Evolutionary conservation across 1,140 invertebrate genomes (phyloP).

Genomic region (Mylabris phalerata): DNA sequence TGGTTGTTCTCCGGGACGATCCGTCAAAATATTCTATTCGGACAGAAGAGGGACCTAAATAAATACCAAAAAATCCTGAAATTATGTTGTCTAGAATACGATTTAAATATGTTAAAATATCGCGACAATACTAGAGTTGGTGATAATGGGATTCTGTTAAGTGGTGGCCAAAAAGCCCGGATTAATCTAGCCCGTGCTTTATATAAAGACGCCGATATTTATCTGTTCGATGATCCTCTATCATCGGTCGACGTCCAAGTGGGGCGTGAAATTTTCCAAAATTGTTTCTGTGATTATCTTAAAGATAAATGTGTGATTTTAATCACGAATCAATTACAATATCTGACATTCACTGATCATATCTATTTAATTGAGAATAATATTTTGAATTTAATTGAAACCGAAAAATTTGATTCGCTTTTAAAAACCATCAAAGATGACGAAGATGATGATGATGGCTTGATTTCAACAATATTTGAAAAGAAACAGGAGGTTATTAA

Average conservation of each 20-base stretch:
- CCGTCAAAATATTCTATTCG: slow-evolving; percentile 58
- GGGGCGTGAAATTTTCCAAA: slow-evolving; percentile 58
- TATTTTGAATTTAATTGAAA: slow-evolving; percentile 37
- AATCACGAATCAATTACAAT: slow-evolving; percentile 76
- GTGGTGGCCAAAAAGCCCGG: slow-evolving; percentile 68
- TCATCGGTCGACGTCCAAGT: slow-evolving; percentile 52
- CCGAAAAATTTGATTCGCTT: slow-evolving; percentile 21
- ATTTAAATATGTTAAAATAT: slow-evolving; percentile 58
- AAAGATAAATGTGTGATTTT: slow-evolving; percentile 63
- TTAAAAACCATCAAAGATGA: slow-evolving; percentile 29
- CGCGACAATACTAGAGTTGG: slow-evolving; percentile 76
- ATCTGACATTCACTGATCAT: slow-evolving; percentile 65
- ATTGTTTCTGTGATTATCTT: slow-evolving; percentile 59
- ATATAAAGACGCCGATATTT: slow-evolving; percentile 72
- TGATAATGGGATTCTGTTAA: slow-evolving; percentile 52
- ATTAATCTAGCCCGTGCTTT: slow-evolving; percentile 77
- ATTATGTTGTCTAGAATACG: slow-evolving; percentile 56
- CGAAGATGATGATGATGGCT: slow-evolving; percentile 30
- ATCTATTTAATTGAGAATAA: slow-evolving; percentile 57
- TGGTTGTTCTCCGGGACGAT: slow-evolving; percentile 48
- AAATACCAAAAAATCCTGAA: slow-evolving; percentile 56
- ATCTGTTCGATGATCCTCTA: slow-evolving; percentile 62
- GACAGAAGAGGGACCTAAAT: slow-evolving; percentile 32
- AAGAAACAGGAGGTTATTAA: slow-evolving; percentile 12
- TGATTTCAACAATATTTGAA: slow-evolving; percentile 30